Evolutionary conservation across 2,113 vertebrate species (phyloP).

Genomic region (Phalacrocorax aristotelis): DNA sequence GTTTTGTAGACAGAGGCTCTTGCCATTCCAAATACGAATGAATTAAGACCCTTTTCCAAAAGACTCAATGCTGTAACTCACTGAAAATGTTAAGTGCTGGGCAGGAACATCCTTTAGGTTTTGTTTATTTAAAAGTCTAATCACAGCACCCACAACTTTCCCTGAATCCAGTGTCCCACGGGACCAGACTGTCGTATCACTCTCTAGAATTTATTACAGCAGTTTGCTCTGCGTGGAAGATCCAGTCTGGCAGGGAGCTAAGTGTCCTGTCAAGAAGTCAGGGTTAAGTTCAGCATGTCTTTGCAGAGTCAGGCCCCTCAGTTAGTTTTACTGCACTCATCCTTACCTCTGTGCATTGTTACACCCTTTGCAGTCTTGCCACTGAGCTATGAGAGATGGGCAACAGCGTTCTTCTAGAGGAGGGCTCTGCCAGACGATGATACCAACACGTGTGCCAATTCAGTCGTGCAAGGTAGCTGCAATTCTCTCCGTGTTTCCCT

Average conservation of each 20-base stretch:
- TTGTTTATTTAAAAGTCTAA: not conserved
- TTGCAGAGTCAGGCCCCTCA: not conserved
- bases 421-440: not conserved
- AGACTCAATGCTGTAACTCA: not conserved
- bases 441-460: not conserved
- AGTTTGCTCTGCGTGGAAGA: not conserved
- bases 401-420: not conserved
- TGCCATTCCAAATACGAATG: slow-evolving; percentile 20
- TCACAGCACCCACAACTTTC: not conserved
- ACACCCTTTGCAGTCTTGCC: not conserved
- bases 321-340: not conserved
- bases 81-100: not conserved
- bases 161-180: not conserved
- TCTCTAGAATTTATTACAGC: not conserved
- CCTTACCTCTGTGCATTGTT: not conserved
- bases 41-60: not conserved
- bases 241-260: not conserved
- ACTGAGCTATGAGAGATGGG: not conserved
- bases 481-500: not conserved
- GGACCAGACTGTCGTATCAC: fast-evolving
- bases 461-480: not conserved
- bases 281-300: not conserved
- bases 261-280: not conserved
- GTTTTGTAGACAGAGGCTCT: not conserved
- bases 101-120: not conserved